Base-by-base conservation (phyloP, 1,140 invertebrate species). In the Campoletis sonorensis region DNA sequence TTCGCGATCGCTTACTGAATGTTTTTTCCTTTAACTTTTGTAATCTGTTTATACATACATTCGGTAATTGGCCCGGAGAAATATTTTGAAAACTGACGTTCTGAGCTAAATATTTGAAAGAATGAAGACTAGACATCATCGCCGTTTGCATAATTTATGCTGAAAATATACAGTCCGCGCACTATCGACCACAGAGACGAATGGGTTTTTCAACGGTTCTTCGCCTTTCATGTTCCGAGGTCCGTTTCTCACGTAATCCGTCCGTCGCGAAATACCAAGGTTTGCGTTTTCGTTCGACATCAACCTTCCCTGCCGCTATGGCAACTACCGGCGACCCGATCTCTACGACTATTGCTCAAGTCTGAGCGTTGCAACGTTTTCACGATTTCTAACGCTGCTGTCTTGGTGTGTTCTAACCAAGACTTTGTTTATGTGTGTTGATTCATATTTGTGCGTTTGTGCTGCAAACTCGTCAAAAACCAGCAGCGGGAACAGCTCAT, bases 301-400 rank as follows among this genome's bases (percentile, higher is more conserved):
- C 61, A 64, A 64, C 61, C 61, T 64, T 64, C 61, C 61, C 27
- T 16, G 18, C 27, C 67, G 4, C 67, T 33, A 70, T 70, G 61
- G 23, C 23, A 64, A 64, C 61, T 64, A 64, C n/a, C 61, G 23
- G 26, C 61, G 61, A 64, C 67, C 27, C 67, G 67, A 11, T 70
- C 27, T 70, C 67, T 70, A 33, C 67, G 67, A 33, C 18, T 33
- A 33, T 70, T 70, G 67, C 67, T 13, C 67, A 70, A 70, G 8
- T 33, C 30, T 33, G 30, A 13, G 30, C 13, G 67, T 30, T 70
- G 67, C 27, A 70, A 70, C 16, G 67, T 33, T 70, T 70, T 70
- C 30, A 30, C 30, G 67, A 70, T 70, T 70, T 70, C 67, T 70
- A 70, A 70, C 67, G 67, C 67, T 70, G n/a, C 67, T 18, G 67